phyloP scores from a whole-genome alignment of 2,113 vertebrate genomes.

The Egretta garzetta region DNA sequence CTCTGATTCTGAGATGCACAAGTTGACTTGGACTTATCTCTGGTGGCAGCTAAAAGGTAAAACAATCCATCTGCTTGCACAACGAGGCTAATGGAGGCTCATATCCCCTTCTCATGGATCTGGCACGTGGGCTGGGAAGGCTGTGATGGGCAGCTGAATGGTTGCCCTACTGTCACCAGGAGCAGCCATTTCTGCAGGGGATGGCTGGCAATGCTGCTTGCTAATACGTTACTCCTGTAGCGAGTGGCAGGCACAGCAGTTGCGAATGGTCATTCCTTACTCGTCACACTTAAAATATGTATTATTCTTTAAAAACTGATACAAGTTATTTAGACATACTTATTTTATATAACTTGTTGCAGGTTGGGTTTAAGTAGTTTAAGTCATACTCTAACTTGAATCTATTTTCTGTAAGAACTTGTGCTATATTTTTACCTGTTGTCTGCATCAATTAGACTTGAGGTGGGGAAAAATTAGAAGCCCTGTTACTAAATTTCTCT shows the following conservation, averaged over 20 bases:
- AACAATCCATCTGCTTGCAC: not conserved
- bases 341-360: not conserved
- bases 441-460: not conserved
- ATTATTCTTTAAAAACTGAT: not conserved
- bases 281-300: not conserved
- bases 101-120: too few species aligned
- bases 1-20: not conserved
- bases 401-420: not conserved
- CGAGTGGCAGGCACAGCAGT: not conserved
- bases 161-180: not conserved
- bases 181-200: not conserved
- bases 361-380: not conserved
- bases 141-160: not conserved
- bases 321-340: not conserved
- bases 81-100: fast-evolving
- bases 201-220: not conserved
- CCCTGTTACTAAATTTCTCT: not conserved
- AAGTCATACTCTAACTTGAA: not conserved
- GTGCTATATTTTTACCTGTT: not conserved
- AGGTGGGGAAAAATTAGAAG: not conserved
- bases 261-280: not conserved
- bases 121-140: fast-evolving
- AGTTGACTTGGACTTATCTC: not conserved
- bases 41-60: not conserved
- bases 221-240: not conserved